These are phyloP conservation scores for Apistogramma diplotaenia DNA, from an alignment of 2,113 vertebrate species.

Conservation along the genomic window DNA sequence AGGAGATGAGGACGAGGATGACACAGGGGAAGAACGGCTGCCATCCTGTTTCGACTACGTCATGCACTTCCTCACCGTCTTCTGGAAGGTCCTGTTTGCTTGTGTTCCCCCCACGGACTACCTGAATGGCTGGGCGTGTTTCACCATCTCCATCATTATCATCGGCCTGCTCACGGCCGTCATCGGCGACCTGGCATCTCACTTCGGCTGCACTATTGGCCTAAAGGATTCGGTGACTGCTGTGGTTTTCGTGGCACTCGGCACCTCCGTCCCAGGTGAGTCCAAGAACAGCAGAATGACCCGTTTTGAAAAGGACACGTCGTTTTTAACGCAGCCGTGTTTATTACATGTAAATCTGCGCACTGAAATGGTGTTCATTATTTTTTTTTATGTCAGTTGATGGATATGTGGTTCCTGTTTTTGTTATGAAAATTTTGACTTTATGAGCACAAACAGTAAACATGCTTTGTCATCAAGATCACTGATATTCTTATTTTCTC, in stretches of 20 bases:
- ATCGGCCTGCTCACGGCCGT: constrained; percentile 94
- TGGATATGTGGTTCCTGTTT: not conserved
- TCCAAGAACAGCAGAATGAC: not conserved
- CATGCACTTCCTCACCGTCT: constrained; percentile 99
- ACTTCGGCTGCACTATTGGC: constrained; percentile 98
- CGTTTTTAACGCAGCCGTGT: not conserved
- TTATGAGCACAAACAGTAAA: not conserved
- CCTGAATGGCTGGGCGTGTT: constrained; percentile 96
- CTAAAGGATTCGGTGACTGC: constrained; percentile 98
- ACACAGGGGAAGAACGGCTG: constrained; percentile 91
- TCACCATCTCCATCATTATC: constrained; percentile 89
- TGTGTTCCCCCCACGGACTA: constrained; percentile 97
- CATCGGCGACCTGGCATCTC: constrained; percentile 95
- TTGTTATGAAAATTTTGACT: not conserved
- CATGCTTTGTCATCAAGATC: constrained; percentile 31
- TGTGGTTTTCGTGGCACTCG: constrained; percentile 93
- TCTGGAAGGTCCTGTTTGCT: constrained; percentile 99
- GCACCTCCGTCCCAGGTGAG: constrained; percentile 95
- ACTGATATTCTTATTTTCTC: constrained; percentile 27
- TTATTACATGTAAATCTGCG: not conserved
- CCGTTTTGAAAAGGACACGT: not conserved
- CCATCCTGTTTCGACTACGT: constrained; percentile 98
- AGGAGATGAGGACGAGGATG: constrained; percentile 94
- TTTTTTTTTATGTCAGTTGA: not conserved
- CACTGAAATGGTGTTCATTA: not conserved